phyloP scores from a whole-genome alignment of 2,888 invertebrate genomes.

The Drosophila multiciliata region DNA sequence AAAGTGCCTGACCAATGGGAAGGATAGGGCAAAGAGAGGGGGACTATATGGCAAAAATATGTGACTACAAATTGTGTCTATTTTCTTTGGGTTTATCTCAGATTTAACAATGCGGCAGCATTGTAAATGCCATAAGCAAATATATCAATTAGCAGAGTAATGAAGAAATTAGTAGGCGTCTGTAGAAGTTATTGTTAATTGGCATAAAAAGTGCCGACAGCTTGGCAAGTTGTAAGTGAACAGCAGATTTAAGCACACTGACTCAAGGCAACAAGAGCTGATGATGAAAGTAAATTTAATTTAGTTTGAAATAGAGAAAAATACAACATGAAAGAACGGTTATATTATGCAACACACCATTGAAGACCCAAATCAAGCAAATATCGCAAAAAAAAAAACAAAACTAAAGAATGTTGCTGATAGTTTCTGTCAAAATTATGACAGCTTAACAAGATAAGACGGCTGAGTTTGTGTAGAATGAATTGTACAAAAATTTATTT shows the following conservation, averaged over 20 bases:
- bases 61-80: neutral
- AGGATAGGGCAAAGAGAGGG: neutral
- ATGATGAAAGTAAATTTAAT: neutral
- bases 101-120: slow-evolving; percentile 21
- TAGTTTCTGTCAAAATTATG: neutral
- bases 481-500: neutral
- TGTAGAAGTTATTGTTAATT: slow-evolving; percentile 51
- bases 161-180: slow-evolving; percentile 48
- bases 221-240: neutral
- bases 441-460: neutral
- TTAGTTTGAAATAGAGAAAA: neutral
- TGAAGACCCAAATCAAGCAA: neutral
- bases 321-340: rapidly evolving
- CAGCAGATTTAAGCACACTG: neutral
- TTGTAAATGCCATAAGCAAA: slow-evolving; percentile 27
- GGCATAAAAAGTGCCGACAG: slow-evolving; percentile 46
- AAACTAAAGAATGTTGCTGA: neutral
- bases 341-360: neutral
- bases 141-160: slow-evolving; percentile 52
- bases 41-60: neutral
- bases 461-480: neutral
- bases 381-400: neutral
- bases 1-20: neutral
- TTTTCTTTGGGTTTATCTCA: neutral
- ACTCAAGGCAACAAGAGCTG: neutral